phyloP scores from a whole-genome alignment of 2,113 vertebrate species.

The Entosphenus tridentatus region DNA sequence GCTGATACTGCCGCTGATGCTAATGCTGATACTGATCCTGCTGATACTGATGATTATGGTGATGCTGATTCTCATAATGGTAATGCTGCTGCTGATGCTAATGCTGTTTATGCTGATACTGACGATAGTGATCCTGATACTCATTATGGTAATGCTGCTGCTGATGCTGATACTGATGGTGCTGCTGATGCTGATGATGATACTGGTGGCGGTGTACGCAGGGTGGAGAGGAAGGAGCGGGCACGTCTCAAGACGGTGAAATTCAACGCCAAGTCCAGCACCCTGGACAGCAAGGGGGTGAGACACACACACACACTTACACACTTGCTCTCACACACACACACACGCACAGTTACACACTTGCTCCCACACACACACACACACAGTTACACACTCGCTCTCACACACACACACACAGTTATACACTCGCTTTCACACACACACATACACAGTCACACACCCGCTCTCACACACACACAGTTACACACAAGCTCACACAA shows the following conservation, averaged over 20 bases:
- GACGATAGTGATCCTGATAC: too few species aligned
- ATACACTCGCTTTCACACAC: neutral
- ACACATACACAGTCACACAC: neutral
- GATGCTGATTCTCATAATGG: too few species aligned
- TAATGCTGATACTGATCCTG: too few species aligned
- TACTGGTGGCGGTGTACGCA: constrained; percentile 15
- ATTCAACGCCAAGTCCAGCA: constrained; percentile 71
- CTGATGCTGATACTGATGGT: too few species aligned
- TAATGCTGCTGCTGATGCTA: too few species aligned
- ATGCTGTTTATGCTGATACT: too few species aligned
- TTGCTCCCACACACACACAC: neutral
- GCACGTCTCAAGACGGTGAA: constrained; percentile 91
- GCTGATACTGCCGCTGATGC: too few species aligned
- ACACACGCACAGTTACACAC: neutral
- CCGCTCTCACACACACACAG: neutral
- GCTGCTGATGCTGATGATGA: too few species aligned
- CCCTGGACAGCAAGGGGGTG: constrained; percentile 80
- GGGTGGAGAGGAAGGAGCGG: constrained; percentile 82
- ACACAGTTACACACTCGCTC: neutral
- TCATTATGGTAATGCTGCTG: too few species aligned
- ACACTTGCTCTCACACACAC: neutral
- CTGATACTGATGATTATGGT: too few species aligned
- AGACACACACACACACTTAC: constrained; percentile 14
- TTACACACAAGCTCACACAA: too few species aligned
- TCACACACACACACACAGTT: neutral